A percentile compares a stretch with the other conserved stretches of the same genome.
Evolutionary conservation across 2,888 invertebrate species (phyloP).

Genomic region (Meteorus colon): DNA sequence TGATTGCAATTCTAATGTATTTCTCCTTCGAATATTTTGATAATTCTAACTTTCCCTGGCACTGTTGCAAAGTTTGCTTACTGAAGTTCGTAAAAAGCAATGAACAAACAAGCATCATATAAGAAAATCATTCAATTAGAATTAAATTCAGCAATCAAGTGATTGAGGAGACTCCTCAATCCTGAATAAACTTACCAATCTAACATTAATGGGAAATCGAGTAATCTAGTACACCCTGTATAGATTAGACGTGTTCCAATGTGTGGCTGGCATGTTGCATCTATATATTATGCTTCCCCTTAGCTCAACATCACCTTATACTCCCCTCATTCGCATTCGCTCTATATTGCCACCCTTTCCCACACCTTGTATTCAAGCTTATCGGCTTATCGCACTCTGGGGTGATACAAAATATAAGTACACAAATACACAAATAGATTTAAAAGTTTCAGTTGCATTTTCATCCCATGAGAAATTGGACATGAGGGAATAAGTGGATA

Average conservation of each 20-base stretch:
- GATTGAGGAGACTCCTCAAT: no score
- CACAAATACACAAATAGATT: constrained; percentile 13
- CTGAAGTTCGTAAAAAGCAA: no score
- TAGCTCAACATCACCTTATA: neutral
- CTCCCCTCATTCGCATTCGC: constrained; percentile 14
- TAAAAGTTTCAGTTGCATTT: constrained; percentile 13
- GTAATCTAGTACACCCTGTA: no score
- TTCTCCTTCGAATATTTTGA: no score
- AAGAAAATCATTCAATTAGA: no score
- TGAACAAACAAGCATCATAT: no score
- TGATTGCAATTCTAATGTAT: no score
- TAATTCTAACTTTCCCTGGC: no score
- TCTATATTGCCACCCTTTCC: constrained; percentile 15
- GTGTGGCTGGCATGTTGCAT: neutral
- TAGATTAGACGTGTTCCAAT: neutral
- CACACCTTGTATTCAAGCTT: constrained; percentile 17
- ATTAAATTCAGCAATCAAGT: no score
- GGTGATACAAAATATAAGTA: constrained; percentile 1
- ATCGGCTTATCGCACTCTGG: constrained; percentile 24
- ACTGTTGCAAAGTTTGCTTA: no score
- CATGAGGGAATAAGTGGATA: neutral
- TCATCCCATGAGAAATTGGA: neutral
- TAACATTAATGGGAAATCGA: no score
- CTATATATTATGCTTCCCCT: neutral
- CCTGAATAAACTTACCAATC: no score